Percentiles rank a stretch among this genome's conserved stretches.
phyloP scores from a whole-genome alignment of 2,888 invertebrate genomes.

The Sinhomidia bicolor region DNA sequence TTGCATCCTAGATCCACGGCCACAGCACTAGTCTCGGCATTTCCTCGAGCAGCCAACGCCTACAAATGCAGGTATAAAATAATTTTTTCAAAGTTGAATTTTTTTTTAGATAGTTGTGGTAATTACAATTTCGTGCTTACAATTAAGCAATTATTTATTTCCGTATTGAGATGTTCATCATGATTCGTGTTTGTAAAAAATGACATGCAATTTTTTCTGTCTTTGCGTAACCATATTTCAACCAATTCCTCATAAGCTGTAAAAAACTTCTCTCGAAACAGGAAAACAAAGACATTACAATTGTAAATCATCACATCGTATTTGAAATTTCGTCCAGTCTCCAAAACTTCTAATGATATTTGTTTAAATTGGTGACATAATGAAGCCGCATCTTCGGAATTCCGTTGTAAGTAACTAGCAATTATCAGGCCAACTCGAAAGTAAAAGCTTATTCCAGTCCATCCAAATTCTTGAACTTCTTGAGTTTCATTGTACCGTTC shows the following conservation, averaged over 20 bases:
- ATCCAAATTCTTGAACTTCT: background rate
- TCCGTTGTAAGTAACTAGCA: background rate
- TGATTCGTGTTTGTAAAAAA: background rate
- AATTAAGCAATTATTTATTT: slow-evolving; percentile 42
- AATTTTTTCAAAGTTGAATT: too few relatives aligned
- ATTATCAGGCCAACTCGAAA: slow-evolving; percentile 26
- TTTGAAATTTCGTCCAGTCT: background rate
- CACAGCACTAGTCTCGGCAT: slow-evolving; percentile 23
- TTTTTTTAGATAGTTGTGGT: too few relatives aligned
- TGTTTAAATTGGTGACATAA: background rate
- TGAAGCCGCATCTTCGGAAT: background rate
- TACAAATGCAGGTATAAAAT: too few relatives aligned
- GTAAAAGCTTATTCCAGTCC: slow-evolving; percentile 39
- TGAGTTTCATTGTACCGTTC: slow-evolving; percentile 11
- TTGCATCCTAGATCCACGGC: slow-evolving; percentile 15
- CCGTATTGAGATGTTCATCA: background rate
- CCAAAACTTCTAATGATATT: slow-evolving; percentile 2
- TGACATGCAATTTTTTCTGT: background rate
- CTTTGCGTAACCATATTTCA: slow-evolving; percentile 37
- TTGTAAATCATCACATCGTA: slow-evolving; percentile 37
- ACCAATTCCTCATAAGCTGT: background rate
- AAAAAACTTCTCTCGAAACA: slow-evolving; percentile 35
- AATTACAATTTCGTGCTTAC: too few relatives aligned
- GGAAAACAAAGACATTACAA: slow-evolving; percentile 26
- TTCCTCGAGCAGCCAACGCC: slow-evolving; percentile 46